Conservation (phyloP, 2,113 vertebrate genomes). For the Tachysurus vachellii region DNA sequence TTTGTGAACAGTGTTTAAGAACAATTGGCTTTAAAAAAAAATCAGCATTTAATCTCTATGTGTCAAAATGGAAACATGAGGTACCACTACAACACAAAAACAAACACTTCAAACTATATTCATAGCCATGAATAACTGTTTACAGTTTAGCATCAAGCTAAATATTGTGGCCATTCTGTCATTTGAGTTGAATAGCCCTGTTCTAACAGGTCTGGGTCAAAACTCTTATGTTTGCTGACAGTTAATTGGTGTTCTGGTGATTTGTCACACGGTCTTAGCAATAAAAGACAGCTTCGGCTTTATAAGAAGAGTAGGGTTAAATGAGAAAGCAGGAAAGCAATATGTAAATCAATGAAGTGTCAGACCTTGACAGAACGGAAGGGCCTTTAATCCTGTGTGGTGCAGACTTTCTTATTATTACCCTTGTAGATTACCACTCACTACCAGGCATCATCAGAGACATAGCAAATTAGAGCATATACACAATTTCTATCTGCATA, state of each 20-base stretch:
- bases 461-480: background rate
- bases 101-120: background rate
- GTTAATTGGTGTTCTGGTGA: background rate
- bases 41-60: background rate
- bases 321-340: background rate
- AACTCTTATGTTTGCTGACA: background rate
- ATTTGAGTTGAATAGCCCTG: background rate
- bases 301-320: background rate
- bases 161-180: background rate
- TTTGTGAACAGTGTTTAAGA: background rate
- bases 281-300: background rate
- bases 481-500: background rate
- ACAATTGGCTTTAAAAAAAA: background rate
- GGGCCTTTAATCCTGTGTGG: background rate
- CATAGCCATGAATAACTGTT: background rate
- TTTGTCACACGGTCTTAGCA: background rate
- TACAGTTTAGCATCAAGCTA: background rate
- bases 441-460: slow-evolving; percentile 10
- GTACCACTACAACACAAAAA: background rate
- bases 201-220: background rate
- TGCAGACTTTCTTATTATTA: background rate
- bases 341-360: slow-evolving; percentile 13
- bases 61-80: background rate
- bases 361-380: background rate
- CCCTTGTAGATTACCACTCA: background rate